Base-by-base conservation (phyloP, 2,888 invertebrate species). In the Mimumesa dahlbomi region DNA sequence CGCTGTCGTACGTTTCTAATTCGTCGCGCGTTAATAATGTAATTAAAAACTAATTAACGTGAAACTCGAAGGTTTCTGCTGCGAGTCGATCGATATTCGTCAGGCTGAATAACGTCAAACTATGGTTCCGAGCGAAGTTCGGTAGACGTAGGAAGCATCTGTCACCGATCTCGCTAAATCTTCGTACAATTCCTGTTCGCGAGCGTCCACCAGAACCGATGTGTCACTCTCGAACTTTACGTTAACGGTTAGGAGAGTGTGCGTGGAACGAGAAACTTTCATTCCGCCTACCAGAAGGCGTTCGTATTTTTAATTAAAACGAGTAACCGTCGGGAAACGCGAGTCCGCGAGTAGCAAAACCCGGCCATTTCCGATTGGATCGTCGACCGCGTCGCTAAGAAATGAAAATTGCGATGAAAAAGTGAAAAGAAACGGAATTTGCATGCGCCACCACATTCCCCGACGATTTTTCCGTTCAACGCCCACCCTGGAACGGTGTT, bases 21-120 rank as follows among this genome's bases (percentile, higher is more conserved):
- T 7, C 11, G 1, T 9, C 34, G n/a, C 34, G 34, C n/a, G 34
- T 7, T n/a, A 14, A 7, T 6, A 29, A 31, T 13, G n/a, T 22
- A 7, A 52, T 46, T 21, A 14, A 31, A 46, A 49, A 11, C 3
- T 62, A 62, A 67, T 67, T 67, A 67, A 22, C 7, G 22, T 11
- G 18, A 31, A 13, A 22, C 1, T 14, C 22, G 21, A 43, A 62
- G 50, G 16, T 38, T 18, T 19, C 6, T 19, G 11, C 19, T 43
- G 13, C 9, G n/a, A 21, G 19, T 34, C 19, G 13, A 50, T 67
- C 56, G 34, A 52, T 45, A 19, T 2, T 22, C 21, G 13, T 52
- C 7, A 2, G 9, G 7, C 9, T 3, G 13, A 21, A 13, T 22
- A 31, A 40, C 31, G 46, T 65, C 40, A 13, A 38, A 46, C 25